Conservation (phyloP, 2,113 vertebrate genomes). For the Eretmochelys imbricata region DNA sequence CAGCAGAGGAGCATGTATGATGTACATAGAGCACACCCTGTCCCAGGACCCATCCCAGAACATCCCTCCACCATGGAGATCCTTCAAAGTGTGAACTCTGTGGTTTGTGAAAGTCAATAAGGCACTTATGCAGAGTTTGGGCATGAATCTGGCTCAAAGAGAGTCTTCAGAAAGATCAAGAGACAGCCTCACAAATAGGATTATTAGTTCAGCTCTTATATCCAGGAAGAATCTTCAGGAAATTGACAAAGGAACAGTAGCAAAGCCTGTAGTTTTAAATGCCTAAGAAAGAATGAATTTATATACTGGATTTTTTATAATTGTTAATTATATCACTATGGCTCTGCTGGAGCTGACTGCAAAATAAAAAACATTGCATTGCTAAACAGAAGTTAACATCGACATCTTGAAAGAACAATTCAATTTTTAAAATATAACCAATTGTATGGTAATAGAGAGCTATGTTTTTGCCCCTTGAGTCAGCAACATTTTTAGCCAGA, state of each 20-base stretch:
- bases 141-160: background rate
- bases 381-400: background rate
- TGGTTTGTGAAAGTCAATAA: background rate
- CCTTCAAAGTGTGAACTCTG: background rate
- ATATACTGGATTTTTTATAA: background rate
- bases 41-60: background rate
- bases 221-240: background rate
- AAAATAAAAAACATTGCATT: background rate
- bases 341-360: background rate
- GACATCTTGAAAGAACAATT: background rate
- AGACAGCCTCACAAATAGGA: background rate
- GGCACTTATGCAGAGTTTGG: background rate
- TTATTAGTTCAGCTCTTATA: accelerated
- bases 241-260: background rate
- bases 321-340: background rate
- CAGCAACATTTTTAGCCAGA: background rate
- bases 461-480: background rate
- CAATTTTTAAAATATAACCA: background rate
- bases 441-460: background rate
- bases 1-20: background rate
- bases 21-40: background rate
- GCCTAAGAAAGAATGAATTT: background rate
- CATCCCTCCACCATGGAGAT: background rate
- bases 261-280: background rate
- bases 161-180: background rate